Evolutionary conservation across 2,888 invertebrate species (phyloP), one percentile per base, ranked within the genome.

Genomic region (Zygothrica quintamaculata): DNA sequence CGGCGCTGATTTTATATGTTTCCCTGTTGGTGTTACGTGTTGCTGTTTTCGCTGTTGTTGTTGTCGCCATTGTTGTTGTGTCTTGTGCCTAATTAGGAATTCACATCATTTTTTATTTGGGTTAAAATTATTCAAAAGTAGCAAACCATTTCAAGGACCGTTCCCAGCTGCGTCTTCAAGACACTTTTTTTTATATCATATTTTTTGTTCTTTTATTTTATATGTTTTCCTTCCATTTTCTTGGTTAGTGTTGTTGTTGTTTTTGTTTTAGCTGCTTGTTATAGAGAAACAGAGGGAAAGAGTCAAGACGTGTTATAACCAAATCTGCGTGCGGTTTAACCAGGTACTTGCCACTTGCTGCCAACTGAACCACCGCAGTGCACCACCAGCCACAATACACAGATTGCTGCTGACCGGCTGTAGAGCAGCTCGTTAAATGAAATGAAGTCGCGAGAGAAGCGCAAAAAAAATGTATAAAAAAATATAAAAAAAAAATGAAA

Each of bases 21-120:
- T 52, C 50, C 29, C 22, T 33, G 26, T 33, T 22, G 43, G 26
- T 65, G 31, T 50, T 57, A 15, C 13, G 15, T 46, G 25, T 37
- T 15, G 1, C 50, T 48, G 34, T 29, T 57, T 18, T 18, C 52
- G 26, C 26, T n/a, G n/a, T n/a, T n/a, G n/a, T n/a, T 8, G 53
- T 39, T 61, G 47, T 42, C 60, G 55, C 31, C 52, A 29, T 50
- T 65, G 37, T 26, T 56, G 66, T 66, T 76, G 68, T 70, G 72
- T 51, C 64, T 68, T 75, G 65, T 73, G 85, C 88, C 89, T 90
- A 90, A 90, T 90, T 90, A 90, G 85, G 88, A 90, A 90, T 90
- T 90, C 90, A 90, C 89, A 89, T 90, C 90, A 88, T 88, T 89
- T 90, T 90, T 90, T 90, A 90, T 90, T 90, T 89, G 88, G 90